A percentile compares a stretch with the other conserved stretches of the same genome.
Evolutionary conservation across 2,888 invertebrate species (phyloP).

Genomic region (Heliconius charithonia): DNA sequence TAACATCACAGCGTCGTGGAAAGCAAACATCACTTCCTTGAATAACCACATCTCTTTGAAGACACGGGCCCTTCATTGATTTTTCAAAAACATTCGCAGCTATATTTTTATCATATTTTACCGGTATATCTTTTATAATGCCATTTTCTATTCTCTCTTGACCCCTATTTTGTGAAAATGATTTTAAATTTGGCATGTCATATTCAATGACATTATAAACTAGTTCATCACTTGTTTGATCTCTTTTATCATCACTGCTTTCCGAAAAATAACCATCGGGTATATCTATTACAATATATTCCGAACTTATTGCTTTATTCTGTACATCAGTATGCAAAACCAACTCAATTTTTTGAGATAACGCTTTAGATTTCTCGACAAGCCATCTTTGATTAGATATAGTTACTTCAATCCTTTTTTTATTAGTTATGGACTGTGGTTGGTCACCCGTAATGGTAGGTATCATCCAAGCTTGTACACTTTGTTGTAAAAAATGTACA

Average conservation of each 20-base stretch:
- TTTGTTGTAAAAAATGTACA: conserved; percentile 61
- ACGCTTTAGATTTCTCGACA: conserved; percentile 65
- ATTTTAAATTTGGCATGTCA: conserved; percentile 59
- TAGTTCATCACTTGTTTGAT: conserved; percentile 66
- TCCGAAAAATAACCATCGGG: conserved; percentile 68
- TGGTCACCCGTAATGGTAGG: conserved; percentile 57
- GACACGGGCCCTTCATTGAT: conserved; percentile 51
- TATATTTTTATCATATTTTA: conserved; percentile 53
- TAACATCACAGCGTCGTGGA: conserved; percentile 62
- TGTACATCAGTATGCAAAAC: conserved; percentile 61
- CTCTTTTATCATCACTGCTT: conserved; percentile 55
- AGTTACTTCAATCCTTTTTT: conserved; percentile 55
- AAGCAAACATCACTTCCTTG: conserved; percentile 62
- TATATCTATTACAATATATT: conserved; percentile 68
- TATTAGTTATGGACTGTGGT: conserved; percentile 46
- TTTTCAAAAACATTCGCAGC: conserved; percentile 56
- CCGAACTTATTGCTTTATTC: conserved; percentile 56
- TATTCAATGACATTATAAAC: conserved; percentile 74
- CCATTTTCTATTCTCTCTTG: conserved; percentile 49
- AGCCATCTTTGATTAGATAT: conserved; percentile 64
- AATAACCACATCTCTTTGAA: conserved; percentile 59
- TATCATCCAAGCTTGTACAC: conserved; percentile 74
- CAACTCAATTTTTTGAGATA: conserved; percentile 65
- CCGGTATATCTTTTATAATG: conserved; percentile 49
- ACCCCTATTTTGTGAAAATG: conserved; percentile 45